Base-by-base conservation (phyloP, 2,797 vertebrate genomes). In the Aldrovandia affinis region DNA sequence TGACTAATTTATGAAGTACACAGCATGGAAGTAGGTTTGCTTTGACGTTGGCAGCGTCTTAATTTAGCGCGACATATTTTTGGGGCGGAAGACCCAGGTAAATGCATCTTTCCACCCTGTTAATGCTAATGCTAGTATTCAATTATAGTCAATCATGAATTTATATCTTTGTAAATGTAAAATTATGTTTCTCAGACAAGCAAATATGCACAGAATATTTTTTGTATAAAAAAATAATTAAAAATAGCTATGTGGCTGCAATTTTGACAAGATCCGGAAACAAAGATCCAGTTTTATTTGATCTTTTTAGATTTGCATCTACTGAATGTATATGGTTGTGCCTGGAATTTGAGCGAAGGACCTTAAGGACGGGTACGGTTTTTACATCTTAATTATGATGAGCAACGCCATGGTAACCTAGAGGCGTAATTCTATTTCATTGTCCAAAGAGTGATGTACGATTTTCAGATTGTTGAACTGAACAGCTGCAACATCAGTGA, bases 101-200 rank as follows among this genome's bases (percentile, higher is more conserved):
- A 44, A 65, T 82, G 65, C 22, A 42, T 83, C 55, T 82, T 83
- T 88, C 89, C 90, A 88, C 87, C 88, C 86, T 89, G 89, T 90
- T 85, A 4, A 65, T 65, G 83, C 84, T 86, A 57, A 86, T 77
- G 81, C 80, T 85, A 78, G 83, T 65, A 36, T 80, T 83, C 42
- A 33, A n/a, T 82, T 86, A 68, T 84, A 75, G 70, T 80, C 50
- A 39, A 47, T 70, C 3, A 57, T 55, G 65, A 36, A 84, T 75
- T 78, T 75, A 59, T 83, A 85, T 42, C 57, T 65, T 82, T 81
- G 65, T 83, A 86, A 44, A 59, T 82, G 54, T 79, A 83, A 81
- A 83, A 28, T 84, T 85, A 68, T 83, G 81, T 83, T 79, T 80
- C 83, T 88, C 80, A 63, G 77, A 84, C 65, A 81, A 81, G 55